Conservation (phyloP, 2,888 invertebrate genomes). For the Thera obeliscata region DNA sequence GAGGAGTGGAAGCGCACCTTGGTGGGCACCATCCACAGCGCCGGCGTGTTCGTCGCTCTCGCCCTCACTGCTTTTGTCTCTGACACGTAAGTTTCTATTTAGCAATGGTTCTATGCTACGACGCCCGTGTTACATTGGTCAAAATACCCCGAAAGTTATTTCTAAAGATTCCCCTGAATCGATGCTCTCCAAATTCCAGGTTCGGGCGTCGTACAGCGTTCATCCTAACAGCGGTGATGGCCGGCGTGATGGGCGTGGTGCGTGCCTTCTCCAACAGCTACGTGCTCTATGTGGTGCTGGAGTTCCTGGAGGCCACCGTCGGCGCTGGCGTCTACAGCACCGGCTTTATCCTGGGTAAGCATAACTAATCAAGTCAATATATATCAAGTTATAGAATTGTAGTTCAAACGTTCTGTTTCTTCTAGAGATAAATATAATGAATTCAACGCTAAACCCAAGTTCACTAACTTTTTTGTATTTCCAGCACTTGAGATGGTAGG, state of each 20-base stretch:
- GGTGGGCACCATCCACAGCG: constrained; percentile 83
- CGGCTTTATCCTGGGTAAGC: constrained; percentile 79
- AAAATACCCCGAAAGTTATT: too few relatives aligned
- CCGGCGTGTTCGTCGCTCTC: constrained; percentile 81
- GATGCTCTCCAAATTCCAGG: constrained; percentile 43
- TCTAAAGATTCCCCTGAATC: too few relatives aligned
- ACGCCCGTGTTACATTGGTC: too few relatives aligned
- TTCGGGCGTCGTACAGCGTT: constrained; percentile 86
- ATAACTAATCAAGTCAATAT: background rate
- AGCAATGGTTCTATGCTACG: background rate
- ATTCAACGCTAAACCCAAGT: background rate
- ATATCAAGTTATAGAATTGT: too few relatives aligned
- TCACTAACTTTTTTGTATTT: constrained; percentile 34
- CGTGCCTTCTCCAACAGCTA: constrained; percentile 64
- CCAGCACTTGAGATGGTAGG: constrained; percentile 89
- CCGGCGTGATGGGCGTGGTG: constrained; percentile 78
- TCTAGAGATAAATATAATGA: background rate
- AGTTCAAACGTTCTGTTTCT: too few relatives aligned
- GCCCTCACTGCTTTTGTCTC: constrained; percentile 82
- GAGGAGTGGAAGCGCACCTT: constrained; percentile 82
- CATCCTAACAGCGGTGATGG: constrained; percentile 81
- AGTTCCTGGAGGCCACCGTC: constrained; percentile 67
- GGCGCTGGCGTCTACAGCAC: constrained; percentile 73
- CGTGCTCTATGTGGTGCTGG: constrained; percentile 62
- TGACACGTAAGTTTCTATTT: constrained; percentile 71